phyloP scores from a whole-genome alignment of 2,888 invertebrate species.

The Morpho achilles region DNA sequence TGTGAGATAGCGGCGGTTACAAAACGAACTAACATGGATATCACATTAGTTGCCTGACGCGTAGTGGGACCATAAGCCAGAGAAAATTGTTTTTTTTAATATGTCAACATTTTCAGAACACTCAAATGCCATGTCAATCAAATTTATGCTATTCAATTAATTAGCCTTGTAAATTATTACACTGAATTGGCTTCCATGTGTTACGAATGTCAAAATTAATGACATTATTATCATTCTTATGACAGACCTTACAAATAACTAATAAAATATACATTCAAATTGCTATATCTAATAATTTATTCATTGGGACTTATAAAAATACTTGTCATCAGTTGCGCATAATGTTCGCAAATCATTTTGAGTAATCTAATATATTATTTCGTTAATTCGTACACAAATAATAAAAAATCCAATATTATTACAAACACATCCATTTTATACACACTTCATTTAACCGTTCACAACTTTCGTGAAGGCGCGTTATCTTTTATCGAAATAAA shows the following conservation, averaged over 20 bases:
- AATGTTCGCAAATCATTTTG: too few species aligned
- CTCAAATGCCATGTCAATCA: constrained; percentile 13
- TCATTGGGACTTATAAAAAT: too few species aligned
- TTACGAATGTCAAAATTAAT: too few species aligned
- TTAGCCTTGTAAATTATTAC: neutral
- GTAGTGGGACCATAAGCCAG: constrained; percentile 38
- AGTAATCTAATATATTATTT: too few species aligned
- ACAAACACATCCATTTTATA: too few species aligned
- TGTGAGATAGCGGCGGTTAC: constrained; percentile 65
- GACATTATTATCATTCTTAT: too few species aligned
- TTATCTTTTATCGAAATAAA: constrained; percentile 57
- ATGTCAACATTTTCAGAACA: constrained; percentile 12
- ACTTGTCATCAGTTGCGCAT: too few species aligned
- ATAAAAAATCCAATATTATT: too few species aligned
- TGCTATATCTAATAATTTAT: too few species aligned
- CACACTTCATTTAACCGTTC: constrained; percentile 15
- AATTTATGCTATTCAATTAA: neutral
- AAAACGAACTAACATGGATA: constrained; percentile 69
- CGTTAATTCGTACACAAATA: too few species aligned
- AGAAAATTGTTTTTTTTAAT: constrained; percentile 29
- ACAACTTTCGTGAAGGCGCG: constrained; percentile 40
- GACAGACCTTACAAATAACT: too few species aligned
- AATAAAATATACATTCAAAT: too few species aligned
- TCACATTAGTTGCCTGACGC: constrained; percentile 66
- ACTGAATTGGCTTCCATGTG: neutral